phyloP scores from a whole-genome alignment of 1,140 invertebrate genomes.

The Eufriesea mexicana region DNA sequence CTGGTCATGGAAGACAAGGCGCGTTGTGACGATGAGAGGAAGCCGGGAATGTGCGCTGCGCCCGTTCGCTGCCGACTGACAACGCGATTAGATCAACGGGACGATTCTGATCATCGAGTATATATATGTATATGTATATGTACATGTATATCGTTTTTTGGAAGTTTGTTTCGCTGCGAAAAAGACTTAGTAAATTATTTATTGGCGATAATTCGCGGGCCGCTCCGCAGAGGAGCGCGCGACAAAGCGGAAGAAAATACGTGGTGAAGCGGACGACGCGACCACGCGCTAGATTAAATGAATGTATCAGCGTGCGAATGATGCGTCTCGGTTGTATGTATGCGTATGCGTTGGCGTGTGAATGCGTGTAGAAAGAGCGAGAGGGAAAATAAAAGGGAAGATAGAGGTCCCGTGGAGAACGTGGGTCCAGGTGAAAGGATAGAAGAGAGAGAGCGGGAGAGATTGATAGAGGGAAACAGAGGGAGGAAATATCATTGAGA shows the following conservation, averaged over 20 bases:
- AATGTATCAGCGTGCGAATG: constrained; percentile 31
- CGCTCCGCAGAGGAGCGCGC: neutral
- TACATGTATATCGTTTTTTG: constrained; percentile 42
- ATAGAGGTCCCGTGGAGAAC: too few species aligned
- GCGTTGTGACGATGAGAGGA: neutral
- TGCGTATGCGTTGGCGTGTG: constrained; percentile 3
- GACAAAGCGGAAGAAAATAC: constrained; percentile 10
- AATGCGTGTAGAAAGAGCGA: neutral
- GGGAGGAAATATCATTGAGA: neutral
- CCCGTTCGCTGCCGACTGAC: neutral
- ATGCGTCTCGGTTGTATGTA: neutral
- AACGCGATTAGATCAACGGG: neutral
- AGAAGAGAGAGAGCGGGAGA: neutral
- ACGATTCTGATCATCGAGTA: constrained; percentile 21
- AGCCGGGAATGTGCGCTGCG: neutral
- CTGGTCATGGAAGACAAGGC: neutral
- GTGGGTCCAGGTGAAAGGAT: neutral
- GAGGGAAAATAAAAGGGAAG: neutral
- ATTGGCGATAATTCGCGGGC: constrained; percentile 70
- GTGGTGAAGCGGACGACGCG: neutral
- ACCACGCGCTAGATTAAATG: constrained; percentile 29
- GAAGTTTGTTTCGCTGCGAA: constrained; percentile 74
- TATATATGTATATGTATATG: constrained; percentile 9
- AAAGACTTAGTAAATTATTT: constrained; percentile 81
- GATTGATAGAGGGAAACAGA: neutral